These are phyloP conservation scores for Odontocolon sp. DNA, from an alignment of 2,888 invertebrate genomes.

Conservation along the genomic window DNA sequence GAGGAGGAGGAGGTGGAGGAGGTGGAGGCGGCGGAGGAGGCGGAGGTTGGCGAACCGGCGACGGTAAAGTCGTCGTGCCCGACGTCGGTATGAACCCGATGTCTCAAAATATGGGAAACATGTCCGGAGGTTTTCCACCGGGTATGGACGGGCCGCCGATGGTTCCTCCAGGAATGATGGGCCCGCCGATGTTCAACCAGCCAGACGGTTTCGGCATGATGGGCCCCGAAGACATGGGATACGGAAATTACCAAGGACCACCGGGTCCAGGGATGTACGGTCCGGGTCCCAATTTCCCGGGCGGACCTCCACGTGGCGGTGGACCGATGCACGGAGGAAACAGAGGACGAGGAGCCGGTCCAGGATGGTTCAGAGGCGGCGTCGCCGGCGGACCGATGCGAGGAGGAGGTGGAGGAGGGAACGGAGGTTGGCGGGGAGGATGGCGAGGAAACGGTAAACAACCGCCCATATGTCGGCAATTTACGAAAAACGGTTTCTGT, in stretches of 20 bases:
- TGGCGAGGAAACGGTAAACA: constrained; percentile 78
- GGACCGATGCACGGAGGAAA: constrained; percentile 72
- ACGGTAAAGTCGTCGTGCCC: constrained; percentile 81
- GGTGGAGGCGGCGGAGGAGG: constrained; percentile 79
- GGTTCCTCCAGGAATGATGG: constrained; percentile 81
- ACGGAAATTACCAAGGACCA: constrained; percentile 74
- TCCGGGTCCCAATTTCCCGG: constrained; percentile 72
- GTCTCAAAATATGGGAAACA: constrained; percentile 72
- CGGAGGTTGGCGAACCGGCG: constrained; percentile 82
- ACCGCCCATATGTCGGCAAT: constrained; percentile 87
- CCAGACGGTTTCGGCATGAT: constrained; percentile 78
- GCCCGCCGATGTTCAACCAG: constrained; percentile 75
- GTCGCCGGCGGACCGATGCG: constrained; percentile 81
- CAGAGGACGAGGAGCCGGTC: constrained; percentile 77
- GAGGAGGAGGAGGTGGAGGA: constrained; percentile 30
- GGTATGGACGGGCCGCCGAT: constrained; percentile 72
- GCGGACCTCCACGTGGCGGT: constrained; percentile 68
- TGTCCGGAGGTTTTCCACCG: constrained; percentile 75
- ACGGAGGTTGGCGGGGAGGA: constrained; percentile 80
- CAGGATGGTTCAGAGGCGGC: constrained; percentile 79
- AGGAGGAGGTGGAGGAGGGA: constrained; percentile 82
- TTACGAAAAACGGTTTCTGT: constrained; percentile 91
- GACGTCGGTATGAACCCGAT: constrained; percentile 70
- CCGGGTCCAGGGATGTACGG: constrained; percentile 74
- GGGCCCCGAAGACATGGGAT: constrained; percentile 76